phyloP scores from a whole-genome alignment of 2,113 vertebrate species.

The Cyprinodon brontotheroides region DNA sequence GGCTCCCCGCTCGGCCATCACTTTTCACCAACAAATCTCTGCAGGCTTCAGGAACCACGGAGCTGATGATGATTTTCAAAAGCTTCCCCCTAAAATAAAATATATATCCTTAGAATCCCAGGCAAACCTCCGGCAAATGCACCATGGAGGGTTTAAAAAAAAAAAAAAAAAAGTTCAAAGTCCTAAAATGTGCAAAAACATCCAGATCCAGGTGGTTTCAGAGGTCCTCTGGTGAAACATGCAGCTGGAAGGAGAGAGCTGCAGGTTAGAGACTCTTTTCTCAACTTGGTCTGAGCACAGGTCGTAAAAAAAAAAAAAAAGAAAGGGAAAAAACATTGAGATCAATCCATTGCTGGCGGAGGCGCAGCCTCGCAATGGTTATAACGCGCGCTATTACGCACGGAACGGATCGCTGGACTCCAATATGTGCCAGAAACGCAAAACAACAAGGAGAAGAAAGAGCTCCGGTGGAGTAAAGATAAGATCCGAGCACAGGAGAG shows the following conservation, averaged over 20 bases:
- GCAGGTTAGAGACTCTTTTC: slow-evolving; percentile 71
- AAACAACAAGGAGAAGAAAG: slow-evolving; percentile 26
- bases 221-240: slow-evolving; percentile 74
- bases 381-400: slow-evolving; percentile 9
- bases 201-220: slow-evolving; percentile 70
- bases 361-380: slow-evolving; percentile 40
- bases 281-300: slow-evolving; percentile 75
- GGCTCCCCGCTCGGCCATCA: slow-evolving; percentile 86
- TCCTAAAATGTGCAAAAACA: slow-evolving; percentile 61
- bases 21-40: slow-evolving; percentile 78
- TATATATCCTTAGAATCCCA: slow-evolving; percentile 62
- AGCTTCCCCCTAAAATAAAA: neutral
- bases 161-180: slow-evolving; percentile 72
- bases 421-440: slow-evolving; percentile 20
- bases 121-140: slow-evolving; percentile 45
- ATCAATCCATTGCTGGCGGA: slow-evolving; percentile 79
- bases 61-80: slow-evolving; percentile 41
- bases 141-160: slow-evolving; percentile 22
- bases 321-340: slow-evolving; percentile 46
- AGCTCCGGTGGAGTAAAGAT: slow-evolving; percentile 32
- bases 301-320: slow-evolving; percentile 53
- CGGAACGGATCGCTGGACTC: slow-evolving; percentile 12
- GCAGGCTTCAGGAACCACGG: slow-evolving; percentile 66
- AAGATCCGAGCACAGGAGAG: slow-evolving; percentile 50
- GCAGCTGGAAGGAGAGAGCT: slow-evolving; percentile 63